A percentile compares a stretch with the other conserved stretches of the same genome.
Conservation (phyloP, 92 coral and sea anemone genomes). For the Zoanthus sansibaricus region DNA sequence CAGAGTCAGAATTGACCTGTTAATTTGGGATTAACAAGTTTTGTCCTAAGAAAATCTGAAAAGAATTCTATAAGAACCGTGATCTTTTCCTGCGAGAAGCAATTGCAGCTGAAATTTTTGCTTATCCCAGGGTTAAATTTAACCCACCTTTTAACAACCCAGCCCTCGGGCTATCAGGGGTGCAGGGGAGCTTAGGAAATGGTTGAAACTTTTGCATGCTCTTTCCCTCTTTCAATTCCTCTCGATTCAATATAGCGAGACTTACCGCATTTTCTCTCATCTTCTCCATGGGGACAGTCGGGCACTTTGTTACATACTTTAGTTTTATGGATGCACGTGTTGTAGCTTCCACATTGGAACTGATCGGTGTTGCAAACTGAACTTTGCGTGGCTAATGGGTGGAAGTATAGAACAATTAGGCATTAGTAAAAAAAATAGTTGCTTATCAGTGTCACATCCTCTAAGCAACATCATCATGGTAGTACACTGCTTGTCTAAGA, state of each 20-base stretch:
- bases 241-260: background rate
- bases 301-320: conserved; percentile 79
- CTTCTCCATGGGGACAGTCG: conserved; percentile 93
- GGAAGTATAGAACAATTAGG: background rate
- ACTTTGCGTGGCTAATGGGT: conserved; percentile 50
- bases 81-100: no score
- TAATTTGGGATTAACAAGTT: no score
- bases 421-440: background rate
- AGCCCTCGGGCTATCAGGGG: no score
- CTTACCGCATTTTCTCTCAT: conserved; percentile 89
- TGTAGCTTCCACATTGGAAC: conserved; percentile 83
- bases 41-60: no score
- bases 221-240: background rate
- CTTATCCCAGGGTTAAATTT: no score
- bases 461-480: no score
- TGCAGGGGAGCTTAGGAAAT: background rate
- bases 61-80: no score
- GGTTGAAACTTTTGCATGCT: background rate
- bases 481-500: no score
- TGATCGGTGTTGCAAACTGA: conserved; percentile 61
- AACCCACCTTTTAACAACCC: no score
- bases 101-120: no score
- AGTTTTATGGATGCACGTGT: conserved; percentile 68
- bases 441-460: no score
- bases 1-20: no score